These are phyloP conservation scores for Hemicrepidius hirtus DNA, from an alignment of 2,888 invertebrate genomes.

Conservation along the genomic window DNA sequence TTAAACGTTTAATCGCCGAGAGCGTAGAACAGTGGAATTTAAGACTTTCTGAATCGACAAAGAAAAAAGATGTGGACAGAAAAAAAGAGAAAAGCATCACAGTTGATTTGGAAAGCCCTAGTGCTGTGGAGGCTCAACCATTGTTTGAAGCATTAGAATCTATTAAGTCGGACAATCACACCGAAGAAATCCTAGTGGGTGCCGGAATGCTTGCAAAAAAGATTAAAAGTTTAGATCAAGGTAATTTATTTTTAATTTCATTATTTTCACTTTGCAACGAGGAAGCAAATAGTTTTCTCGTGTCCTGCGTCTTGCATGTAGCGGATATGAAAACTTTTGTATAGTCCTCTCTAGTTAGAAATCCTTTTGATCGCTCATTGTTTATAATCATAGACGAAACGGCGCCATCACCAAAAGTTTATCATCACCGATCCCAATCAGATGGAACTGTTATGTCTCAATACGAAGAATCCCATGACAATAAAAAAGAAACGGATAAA, in stretches of 20 bases:
- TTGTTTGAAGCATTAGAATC: conserved; percentile 9
- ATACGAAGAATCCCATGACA: conserved; percentile 65
- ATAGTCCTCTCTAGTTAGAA: too few relatives aligned
- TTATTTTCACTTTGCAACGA: too few relatives aligned
- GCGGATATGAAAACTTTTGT: too few relatives aligned
- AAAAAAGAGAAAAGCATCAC: conserved; percentile 61
- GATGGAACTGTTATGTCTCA: conserved; percentile 67
- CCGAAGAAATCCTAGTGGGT: conserved; percentile 68
- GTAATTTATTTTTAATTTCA: conserved; percentile 59
- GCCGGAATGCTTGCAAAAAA: conserved; percentile 69
- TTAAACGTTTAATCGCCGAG: conserved; percentile 82
- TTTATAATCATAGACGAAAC: conserved; percentile 63
- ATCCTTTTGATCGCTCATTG: too few relatives aligned
- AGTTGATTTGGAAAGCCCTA: conserved; percentile 63
- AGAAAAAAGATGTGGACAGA: conserved; percentile 67
- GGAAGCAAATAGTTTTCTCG: too few relatives aligned
- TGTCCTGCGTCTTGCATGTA: too few relatives aligned
- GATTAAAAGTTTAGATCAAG: conserved; percentile 70
- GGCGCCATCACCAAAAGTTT: conserved; percentile 63
- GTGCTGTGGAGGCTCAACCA: conserved; percentile 43
- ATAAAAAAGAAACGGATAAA: conserved; percentile 73
- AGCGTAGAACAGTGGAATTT: conserved; percentile 83
- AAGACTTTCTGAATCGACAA: conserved; percentile 71
- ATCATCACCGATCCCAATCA: conserved; percentile 72
- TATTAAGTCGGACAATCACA: conserved; percentile 44